Base-by-base conservation (phyloP, 2,113 vertebrate genomes). In the Corythoichthys intestinalis region DNA sequence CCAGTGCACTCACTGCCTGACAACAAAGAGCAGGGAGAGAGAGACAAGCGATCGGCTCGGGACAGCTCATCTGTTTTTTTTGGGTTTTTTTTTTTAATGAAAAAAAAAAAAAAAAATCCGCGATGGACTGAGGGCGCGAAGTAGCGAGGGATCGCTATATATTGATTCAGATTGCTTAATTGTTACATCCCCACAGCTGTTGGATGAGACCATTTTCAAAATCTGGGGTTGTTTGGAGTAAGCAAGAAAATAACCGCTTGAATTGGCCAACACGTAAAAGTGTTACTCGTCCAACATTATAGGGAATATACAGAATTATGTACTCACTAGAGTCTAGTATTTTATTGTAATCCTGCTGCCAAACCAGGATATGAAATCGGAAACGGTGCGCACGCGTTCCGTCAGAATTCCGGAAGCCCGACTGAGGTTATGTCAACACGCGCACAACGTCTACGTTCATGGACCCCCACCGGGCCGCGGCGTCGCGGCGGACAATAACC, bases 341-440 rank as follows among this genome's bases (percentile, higher is more conserved):
- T 62, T 38, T 56, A 37, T 65, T 67, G 48, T 66, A 70, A 82
- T 80, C 61, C 44, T 14, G 28, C 35, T 44, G 75, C 65, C 62
- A 48, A 20, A 17, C 50, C 75, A 65, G 80, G 74, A 82, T 80
- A 72, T 79, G 74, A 81, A 75, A 49, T 46, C 67, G 81, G 86
- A 84, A 87, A 81, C 75, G 66, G 61, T 71, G 64, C 65, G 83
- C 77, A 68, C 91, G 86, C 81, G 79, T 67, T 81, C 73, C 76
- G 20, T 15, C 35, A 12, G 5, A 35, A 37, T 34, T 15, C 84
- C 7, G 85, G 91, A 93, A 93, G 87, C 90, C 88, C 76, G 66
- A 76, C 78, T 78, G 68, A 89, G 89, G 90, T 90, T 92, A 90
- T 94, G 82, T 85, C 88, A 94, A 94, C 91, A 93, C 54, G 69